Percentiles rank a stretch among this genome's conserved stretches.
Evolutionary conservation across 1,140 invertebrate genomes (phyloP).

Genomic region (Drosophila serrata): DNA sequence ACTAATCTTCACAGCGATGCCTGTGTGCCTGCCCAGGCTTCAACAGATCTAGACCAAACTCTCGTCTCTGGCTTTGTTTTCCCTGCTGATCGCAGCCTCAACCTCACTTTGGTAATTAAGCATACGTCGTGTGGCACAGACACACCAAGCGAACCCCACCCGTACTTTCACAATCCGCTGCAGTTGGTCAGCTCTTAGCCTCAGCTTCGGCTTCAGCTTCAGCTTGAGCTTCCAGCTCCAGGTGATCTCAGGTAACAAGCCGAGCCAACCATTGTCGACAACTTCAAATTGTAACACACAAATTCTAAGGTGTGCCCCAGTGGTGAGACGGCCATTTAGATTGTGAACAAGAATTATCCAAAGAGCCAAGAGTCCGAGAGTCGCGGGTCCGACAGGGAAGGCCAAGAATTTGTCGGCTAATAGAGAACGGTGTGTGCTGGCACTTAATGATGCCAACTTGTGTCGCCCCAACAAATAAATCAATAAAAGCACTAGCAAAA

Average conservation of each 20-base stretch:
- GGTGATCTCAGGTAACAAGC: conserved; percentile 41
- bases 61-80: conserved; percentile 58
- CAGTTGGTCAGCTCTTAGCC: conserved; percentile 69
- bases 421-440: conserved; percentile 78
- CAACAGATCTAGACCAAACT: conserved; percentile 29
- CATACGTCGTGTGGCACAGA: conserved; percentile 79
- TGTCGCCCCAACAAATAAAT: conserved; percentile 71
- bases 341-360: conserved; percentile 80
- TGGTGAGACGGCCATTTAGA: conserved; percentile 77
- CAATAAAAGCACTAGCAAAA: conserved; percentile 51
- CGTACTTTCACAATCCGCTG: conserved; percentile 79
- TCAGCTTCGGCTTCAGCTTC: conserved; percentile 2
- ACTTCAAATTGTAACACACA: conserved; percentile 84
- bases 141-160: conserved; percentile 56
- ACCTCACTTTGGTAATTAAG: conserved; percentile 71
- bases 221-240: conserved; percentile 17
- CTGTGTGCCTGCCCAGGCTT: conserved; percentile 34
- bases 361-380: conserved; percentile 23
- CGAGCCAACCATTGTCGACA: conserved; percentile 75
- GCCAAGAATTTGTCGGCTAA: conserved; percentile 84
- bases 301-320: conserved; percentile 80
- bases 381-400: conserved; percentile 75
- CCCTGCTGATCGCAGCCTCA: conserved; percentile 52
- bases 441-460: conserved; percentile 83
- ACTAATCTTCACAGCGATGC: conserved; percentile 76